These are phyloP conservation scores for Cyclopterus lumpus DNA, from an alignment of 2,797 vertebrate species.

Conservation along the genomic window DNA sequence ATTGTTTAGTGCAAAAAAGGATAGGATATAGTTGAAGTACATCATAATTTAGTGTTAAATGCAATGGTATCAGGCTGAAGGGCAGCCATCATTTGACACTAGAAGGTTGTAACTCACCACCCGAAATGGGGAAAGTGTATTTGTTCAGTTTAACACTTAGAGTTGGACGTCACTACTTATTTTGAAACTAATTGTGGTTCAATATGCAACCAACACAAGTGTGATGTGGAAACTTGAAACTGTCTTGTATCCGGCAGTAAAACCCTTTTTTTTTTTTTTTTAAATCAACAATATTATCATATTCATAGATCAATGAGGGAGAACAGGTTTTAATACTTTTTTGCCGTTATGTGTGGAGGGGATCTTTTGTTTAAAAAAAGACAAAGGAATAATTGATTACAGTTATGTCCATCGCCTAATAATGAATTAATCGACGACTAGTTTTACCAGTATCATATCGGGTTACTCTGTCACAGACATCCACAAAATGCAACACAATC, in stretches of 20 bases:
- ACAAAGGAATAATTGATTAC: not conserved
- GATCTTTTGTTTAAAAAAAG: not conserved
- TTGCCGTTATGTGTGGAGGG: not conserved
- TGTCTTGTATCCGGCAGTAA: not conserved
- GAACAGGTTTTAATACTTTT: no score
- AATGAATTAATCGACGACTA: not conserved
- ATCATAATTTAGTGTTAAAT: not conserved
- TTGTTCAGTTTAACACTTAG: not conserved
- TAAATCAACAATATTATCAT: not conserved
- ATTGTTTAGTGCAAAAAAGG: not conserved
- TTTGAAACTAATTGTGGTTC: not conserved
- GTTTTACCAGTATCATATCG: not conserved
- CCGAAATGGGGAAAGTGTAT: not conserved
- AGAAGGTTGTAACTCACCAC: not conserved
- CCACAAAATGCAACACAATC: not conserved
- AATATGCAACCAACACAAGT: not conserved
- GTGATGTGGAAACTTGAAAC: slow-evolving; percentile 4
- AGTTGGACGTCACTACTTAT: not conserved
- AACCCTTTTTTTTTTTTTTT: not conserved
- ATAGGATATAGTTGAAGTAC: no score
- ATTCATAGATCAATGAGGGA: not conserved
- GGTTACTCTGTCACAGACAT: not conserved
- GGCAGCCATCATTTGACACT: not conserved
- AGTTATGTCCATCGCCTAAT: not conserved
- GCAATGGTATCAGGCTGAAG: no score